phyloP scores from a whole-genome alignment of 2,113 vertebrate genomes.

The Acanthochromis polyacanthus region DNA sequence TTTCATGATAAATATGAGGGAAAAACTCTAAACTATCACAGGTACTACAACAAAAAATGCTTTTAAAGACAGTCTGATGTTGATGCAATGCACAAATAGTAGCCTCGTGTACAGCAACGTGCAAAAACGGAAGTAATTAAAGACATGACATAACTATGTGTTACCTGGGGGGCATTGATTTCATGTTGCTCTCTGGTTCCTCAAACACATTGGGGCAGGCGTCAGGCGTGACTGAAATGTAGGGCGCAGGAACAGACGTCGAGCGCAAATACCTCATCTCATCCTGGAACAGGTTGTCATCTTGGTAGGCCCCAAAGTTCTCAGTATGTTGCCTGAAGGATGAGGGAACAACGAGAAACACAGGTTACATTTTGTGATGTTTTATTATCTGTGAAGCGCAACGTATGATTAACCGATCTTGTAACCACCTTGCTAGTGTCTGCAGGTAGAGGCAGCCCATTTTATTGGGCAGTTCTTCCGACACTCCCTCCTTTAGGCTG shows the following conservation, averaged over 20 bases:
- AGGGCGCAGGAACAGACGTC: conserved; percentile 96
- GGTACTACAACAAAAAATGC: too few relatives aligned
- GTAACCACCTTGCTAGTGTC: conserved; percentile 90
- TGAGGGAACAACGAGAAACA: background rate
- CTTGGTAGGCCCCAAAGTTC: conserved; percentile 95
- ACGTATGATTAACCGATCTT: background rate
- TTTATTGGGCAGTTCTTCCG: conserved; percentile 95
- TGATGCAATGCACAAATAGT: background rate
- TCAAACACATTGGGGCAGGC: conserved; percentile 98
- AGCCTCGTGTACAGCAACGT: background rate
- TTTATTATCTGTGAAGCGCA: background rate
- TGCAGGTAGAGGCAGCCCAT: conserved; percentile 98
- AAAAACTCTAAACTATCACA: too few relatives aligned
- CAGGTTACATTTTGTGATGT: background rate
- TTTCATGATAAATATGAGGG: too few relatives aligned
- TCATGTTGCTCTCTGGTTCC: conserved; percentile 99
- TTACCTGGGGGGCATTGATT: conserved; percentile 98
- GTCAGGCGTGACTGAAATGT: conserved; percentile 98
- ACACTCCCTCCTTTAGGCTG: conserved; percentile 96
- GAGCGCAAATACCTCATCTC: conserved; percentile 98
- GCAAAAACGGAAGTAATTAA: too few relatives aligned
- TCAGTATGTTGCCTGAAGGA: conserved; percentile 95
- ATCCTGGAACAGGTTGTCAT: conserved; percentile 98
- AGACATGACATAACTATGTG: background rate
- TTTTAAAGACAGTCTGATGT: background rate